phyloP scores from a whole-genome alignment of 2,888 invertebrate species.

The Lasioglossum pauxillum region DNA sequence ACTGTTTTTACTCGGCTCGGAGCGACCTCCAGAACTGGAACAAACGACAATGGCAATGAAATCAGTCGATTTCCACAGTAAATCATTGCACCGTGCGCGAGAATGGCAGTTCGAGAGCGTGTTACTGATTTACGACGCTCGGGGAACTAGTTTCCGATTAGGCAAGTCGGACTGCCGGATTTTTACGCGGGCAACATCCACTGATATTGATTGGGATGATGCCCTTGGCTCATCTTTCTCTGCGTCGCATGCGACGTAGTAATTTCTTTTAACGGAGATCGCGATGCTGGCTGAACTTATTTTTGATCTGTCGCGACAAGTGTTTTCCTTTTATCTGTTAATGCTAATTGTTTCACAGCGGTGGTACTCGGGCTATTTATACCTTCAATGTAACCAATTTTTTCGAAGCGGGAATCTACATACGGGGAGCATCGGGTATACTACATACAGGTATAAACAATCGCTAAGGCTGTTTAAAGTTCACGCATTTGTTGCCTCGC shows the following conservation, averaged over 20 bases:
- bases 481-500: background rate
- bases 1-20: background rate
- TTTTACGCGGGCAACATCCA: slow-evolving; percentile 4
- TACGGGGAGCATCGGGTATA: too few relatives aligned
- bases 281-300: background rate
- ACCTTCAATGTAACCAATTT: background rate
- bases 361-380: background rate
- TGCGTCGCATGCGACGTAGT: background rate
- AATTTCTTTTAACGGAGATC: background rate
- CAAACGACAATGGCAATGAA: slow-evolving; percentile 38
- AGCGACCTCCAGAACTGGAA: background rate
- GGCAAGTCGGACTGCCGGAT: slow-evolving; percentile 1
- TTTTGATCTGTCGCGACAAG: background rate
- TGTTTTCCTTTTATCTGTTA: background rate
- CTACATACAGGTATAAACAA: background rate
- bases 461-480: background rate
- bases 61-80: background rate
- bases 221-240: slow-evolving; percentile 7
- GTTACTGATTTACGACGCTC: slow-evolving; percentile 36
- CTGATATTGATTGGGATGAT: slow-evolving; percentile 23
- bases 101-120: slow-evolving; percentile 9
- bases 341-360: background rate
- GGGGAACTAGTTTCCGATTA: slow-evolving; percentile 44
- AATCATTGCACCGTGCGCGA: slow-evolving; percentile 15
- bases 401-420: background rate